A percentile compares a stretch with the other conserved stretches of the same genome.
phyloP scores from a whole-genome alignment of 2,888 invertebrate genomes.

The Dasysyrphus tricinctus region DNA sequence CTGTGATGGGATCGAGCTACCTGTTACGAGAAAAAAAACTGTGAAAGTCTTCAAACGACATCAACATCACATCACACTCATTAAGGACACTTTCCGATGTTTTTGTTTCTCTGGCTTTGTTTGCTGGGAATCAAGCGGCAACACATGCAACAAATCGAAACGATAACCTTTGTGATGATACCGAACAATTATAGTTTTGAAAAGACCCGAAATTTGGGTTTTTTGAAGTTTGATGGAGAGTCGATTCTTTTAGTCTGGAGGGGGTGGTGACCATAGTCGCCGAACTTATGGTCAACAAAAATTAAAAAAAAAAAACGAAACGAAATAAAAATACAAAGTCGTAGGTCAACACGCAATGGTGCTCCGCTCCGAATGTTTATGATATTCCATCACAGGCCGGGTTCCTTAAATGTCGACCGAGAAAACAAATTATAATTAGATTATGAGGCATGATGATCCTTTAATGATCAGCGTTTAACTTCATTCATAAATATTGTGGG shows the following conservation, averaged over 20 bases:
- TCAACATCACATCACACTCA: constrained; percentile 54
- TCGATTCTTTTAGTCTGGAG: constrained; percentile 48
- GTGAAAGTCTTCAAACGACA: constrained; percentile 72
- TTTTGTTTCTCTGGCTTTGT: constrained; percentile 42
- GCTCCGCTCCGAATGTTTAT: constrained; percentile 39
- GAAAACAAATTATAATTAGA: constrained; percentile 83
- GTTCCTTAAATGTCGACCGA: constrained; percentile 70
- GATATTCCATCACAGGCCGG: constrained; percentile 40
- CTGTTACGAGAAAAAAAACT: constrained; percentile 59
- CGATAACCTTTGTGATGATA: constrained; percentile 70
- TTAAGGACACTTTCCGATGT: constrained; percentile 73
- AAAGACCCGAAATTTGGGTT: constrained; percentile 46
- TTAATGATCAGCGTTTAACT: constrained; percentile 83
- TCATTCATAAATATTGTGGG: constrained; percentile 76
- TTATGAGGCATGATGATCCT: constrained; percentile 83
- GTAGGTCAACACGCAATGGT: constrained; percentile 71
- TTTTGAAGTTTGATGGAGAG: constrained; percentile 8
- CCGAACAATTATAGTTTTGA: constrained; percentile 66
- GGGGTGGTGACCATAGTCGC: constrained; percentile 73
- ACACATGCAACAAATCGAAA: constrained; percentile 69
- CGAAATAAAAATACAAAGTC: constrained; percentile 10
- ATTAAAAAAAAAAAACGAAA: neutral
- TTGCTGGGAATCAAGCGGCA: constrained; percentile 14
- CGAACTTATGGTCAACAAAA: constrained; percentile 64
- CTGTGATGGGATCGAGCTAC: constrained; percentile 34